phyloP scores from a whole-genome alignment of 2,888 invertebrate species.

The Germaria angustata region DNA sequence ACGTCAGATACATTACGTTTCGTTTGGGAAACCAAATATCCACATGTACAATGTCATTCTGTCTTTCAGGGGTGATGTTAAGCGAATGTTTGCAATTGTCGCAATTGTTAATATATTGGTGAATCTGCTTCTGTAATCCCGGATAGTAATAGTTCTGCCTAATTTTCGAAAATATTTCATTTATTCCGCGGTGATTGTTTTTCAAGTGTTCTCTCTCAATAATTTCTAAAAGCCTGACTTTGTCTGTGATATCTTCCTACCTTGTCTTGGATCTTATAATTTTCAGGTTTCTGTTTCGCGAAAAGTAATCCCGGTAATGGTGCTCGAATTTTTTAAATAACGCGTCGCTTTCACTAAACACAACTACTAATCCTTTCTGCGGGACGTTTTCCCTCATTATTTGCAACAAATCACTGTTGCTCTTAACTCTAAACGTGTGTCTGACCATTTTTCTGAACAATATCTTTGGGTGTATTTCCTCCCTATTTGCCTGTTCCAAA shows the following conservation, averaged over 20 bases:
- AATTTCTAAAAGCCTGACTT: neutral
- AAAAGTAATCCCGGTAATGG: too few relatives aligned
- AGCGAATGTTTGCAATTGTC: neutral
- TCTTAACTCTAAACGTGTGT: too few relatives aligned
- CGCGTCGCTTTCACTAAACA: too few relatives aligned
- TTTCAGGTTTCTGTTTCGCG: too few relatives aligned
- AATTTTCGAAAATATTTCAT: neutral
- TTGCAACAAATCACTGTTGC: too few relatives aligned
- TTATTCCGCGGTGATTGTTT: conserved; percentile 1
- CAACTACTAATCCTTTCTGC: too few relatives aligned
- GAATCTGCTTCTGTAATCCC: neutral
- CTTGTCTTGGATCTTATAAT: too few relatives aligned
- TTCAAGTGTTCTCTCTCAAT: neutral
- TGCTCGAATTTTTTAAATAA: too few relatives aligned
- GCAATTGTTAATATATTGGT: neutral
- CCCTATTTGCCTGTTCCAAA: neutral
- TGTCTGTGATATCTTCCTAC: neutral
- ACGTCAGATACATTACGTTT: neutral
- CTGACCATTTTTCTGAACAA: too few relatives aligned
- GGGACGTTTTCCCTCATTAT: too few relatives aligned
- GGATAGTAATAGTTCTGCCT: neutral
- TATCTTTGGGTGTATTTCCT: neutral
- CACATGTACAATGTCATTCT: too few relatives aligned
- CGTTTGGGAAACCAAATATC: neutral
- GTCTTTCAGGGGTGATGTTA: neutral